Evolutionary conservation across 2,888 invertebrate genomes (phyloP).

Genomic region (Ochlodes sylvanus): DNA sequence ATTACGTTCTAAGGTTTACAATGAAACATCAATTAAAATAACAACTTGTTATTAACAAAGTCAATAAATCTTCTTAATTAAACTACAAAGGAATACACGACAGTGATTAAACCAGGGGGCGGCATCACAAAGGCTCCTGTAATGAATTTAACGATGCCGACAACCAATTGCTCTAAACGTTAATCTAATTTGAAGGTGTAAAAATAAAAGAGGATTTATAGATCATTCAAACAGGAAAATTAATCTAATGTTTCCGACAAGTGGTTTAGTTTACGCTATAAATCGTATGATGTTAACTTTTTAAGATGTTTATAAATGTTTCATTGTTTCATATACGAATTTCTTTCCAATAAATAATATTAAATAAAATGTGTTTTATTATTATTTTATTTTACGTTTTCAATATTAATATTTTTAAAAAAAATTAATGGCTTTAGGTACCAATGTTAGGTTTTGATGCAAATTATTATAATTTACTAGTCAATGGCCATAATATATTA

Average conservation of each 20-base stretch:
- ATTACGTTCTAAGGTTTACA: neutral
- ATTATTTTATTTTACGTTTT: too few species aligned
- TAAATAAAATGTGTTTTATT: too few species aligned
- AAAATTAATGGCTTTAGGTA: too few species aligned
- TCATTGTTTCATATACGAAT: too few species aligned
- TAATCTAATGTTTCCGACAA: neutral
- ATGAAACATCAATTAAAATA: conserved; percentile 32
- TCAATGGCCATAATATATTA: too few species aligned
- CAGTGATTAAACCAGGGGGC: conserved; percentile 50
- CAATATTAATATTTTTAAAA: too few species aligned
- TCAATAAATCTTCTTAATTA: conserved; percentile 44
- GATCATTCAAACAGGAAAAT: conserved; percentile 8
- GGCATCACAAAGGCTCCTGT: conserved; percentile 58
- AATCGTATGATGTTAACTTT: neutral
- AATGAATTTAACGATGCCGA: conserved; percentile 70
- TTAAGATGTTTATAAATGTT: too few species aligned
- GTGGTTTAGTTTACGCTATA: neutral
- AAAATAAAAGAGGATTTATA: conserved; percentile 20
- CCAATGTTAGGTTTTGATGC: too few species aligned
- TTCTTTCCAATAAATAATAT: too few species aligned
- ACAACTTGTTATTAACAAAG: conserved; percentile 45
- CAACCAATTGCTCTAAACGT: conserved; percentile 68
- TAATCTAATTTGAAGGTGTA: conserved; percentile 66
- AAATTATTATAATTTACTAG: too few species aligned
- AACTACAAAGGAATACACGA: conserved; percentile 31